A percentile compares a stretch with the other conserved stretches of the same genome.
phyloP scores from a whole-genome alignment of 2,113 vertebrate species.

The Capreolus pygargus region DNA sequence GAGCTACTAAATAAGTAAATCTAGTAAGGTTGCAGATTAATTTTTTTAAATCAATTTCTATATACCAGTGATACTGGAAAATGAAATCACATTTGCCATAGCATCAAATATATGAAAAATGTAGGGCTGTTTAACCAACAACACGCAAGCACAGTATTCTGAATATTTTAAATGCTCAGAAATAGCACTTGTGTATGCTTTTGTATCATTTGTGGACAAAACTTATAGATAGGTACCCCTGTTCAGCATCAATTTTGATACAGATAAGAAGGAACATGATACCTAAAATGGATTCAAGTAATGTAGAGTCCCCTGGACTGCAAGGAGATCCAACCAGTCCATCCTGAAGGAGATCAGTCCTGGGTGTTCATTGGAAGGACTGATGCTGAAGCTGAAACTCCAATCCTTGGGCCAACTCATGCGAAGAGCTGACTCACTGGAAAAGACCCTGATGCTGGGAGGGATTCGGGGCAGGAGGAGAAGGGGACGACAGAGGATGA shows the following conservation, averaged over 20 bases:
- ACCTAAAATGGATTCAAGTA: not conserved
- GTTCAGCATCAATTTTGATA: constrained; percentile 70
- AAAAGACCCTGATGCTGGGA: too few relatives aligned
- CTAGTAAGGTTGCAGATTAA: not conserved
- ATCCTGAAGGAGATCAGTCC: too few relatives aligned
- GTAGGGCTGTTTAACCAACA: not conserved
- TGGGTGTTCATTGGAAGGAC: too few relatives aligned
- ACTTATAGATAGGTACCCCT: constrained; percentile 47
- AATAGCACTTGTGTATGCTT: constrained; percentile 49
- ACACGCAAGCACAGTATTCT: not conserved
- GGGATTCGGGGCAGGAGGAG: too few relatives aligned
- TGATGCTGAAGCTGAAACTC: too few relatives aligned
- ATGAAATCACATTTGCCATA: not conserved
- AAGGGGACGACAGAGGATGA: too few relatives aligned
- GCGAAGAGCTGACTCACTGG: too few relatives aligned
- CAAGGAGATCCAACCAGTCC: too few relatives aligned
- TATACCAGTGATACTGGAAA: not conserved
- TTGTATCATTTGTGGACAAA: constrained; percentile 63
- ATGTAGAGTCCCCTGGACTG: too few relatives aligned
- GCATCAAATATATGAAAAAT: not conserved
- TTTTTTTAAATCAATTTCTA: not conserved
- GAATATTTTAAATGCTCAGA: not conserved
- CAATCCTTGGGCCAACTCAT: too few relatives aligned
- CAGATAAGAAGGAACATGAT: constrained; percentile 62
- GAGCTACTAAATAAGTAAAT: not conserved